Conservation (phyloP, 2,113 vertebrate species). For the Collichthys lucidus region DNA sequence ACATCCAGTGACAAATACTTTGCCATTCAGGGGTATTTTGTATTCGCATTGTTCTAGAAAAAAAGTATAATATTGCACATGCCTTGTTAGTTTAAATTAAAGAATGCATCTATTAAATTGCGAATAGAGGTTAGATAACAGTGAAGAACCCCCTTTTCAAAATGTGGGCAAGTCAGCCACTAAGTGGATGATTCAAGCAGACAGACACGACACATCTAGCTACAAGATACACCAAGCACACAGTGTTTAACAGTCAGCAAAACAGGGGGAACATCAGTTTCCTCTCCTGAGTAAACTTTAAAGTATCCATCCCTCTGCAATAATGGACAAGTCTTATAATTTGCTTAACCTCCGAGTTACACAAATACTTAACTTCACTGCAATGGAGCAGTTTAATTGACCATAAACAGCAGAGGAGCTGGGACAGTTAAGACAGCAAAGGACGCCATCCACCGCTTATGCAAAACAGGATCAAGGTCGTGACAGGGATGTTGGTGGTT, state of each 20-base stretch:
- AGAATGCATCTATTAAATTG: slow-evolving; percentile 39
- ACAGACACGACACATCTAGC: slow-evolving; percentile 27
- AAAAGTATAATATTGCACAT: slow-evolving; percentile 4
- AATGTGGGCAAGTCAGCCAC: slow-evolving; percentile 12
- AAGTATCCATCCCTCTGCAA: slow-evolving; percentile 36
- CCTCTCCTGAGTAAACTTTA: slow-evolving; percentile 23
- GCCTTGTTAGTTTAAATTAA: slow-evolving; percentile 37
- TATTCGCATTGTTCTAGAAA: slow-evolving; percentile 18
- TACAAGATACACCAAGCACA: slow-evolving; percentile 11
- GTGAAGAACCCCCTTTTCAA: slow-evolving; percentile 19
- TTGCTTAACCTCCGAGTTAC: slow-evolving; percentile 38
- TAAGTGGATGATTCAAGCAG: slow-evolving; percentile 44
- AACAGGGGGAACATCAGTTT: slow-evolving; percentile 20
- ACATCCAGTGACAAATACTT: slow-evolving; percentile 11
- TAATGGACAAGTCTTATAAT: slow-evolving; percentile 18
- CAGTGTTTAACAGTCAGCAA: slow-evolving; percentile 27
- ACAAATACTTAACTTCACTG: slow-evolving; percentile 44
- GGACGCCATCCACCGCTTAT: slow-evolving; percentile 45
- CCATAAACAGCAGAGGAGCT: slow-evolving; percentile 42
- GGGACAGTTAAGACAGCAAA: slow-evolving; percentile 45
- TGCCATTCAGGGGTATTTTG: background rate
- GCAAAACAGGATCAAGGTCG: slow-evolving; percentile 62
- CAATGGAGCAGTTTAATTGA: slow-evolving; percentile 47
- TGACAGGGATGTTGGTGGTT: slow-evolving; percentile 47
- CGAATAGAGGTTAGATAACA: slow-evolving; percentile 33